A percentile compares a stretch with the other conserved stretches of the same genome.
phyloP scores from a whole-genome alignment of 2,888 invertebrate species.

The Caenorhabditis virilis region DNA sequence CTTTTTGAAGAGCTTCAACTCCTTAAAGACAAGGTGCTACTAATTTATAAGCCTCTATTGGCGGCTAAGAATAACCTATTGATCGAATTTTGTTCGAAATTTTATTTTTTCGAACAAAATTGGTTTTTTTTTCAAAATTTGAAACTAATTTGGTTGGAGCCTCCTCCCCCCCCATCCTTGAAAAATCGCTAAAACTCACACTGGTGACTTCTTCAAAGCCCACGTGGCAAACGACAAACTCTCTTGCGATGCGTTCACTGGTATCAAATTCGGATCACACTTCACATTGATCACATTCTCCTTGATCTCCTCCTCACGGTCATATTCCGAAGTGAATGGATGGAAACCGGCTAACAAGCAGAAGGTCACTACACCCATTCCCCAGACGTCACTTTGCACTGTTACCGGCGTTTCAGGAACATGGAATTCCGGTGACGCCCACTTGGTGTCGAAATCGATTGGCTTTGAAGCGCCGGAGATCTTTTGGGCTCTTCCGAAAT shows the following conservation, averaged over 20 bases:
- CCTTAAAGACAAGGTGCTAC: no score
- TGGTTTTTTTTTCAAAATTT: no score
- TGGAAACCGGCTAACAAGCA: slow-evolving; percentile 88
- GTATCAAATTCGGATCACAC: slow-evolving; percentile 89
- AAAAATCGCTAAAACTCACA: slow-evolving; percentile 76
- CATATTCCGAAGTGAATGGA: slow-evolving; percentile 81
- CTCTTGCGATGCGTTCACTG: slow-evolving; percentile 90
- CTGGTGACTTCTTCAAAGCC: slow-evolving; percentile 89
- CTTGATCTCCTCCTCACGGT: slow-evolving; percentile 80
- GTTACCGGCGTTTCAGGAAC: slow-evolving; percentile 79
- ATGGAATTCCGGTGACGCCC: slow-evolving; percentile 64
- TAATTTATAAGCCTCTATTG: no score
- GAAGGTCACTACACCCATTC: slow-evolving; percentile 88
- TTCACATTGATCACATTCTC: slow-evolving; percentile 80
- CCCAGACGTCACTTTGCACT: slow-evolving; percentile 90
- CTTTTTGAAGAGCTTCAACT: no score
- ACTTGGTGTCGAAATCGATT: slow-evolving; percentile 53
- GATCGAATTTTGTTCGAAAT: no score
- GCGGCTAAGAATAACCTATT: no score
- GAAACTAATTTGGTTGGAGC: no score
- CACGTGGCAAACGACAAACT: slow-evolving; percentile 91
- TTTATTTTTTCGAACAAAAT: slow-evolving; percentile 4
- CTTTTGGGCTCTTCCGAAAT: slow-evolving; percentile 82
- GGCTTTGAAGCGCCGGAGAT: slow-evolving; percentile 31
- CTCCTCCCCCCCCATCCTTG: no score